phyloP scores from a whole-genome alignment of 2,888 invertebrate species.

The Napeogenes inachia region DNA sequence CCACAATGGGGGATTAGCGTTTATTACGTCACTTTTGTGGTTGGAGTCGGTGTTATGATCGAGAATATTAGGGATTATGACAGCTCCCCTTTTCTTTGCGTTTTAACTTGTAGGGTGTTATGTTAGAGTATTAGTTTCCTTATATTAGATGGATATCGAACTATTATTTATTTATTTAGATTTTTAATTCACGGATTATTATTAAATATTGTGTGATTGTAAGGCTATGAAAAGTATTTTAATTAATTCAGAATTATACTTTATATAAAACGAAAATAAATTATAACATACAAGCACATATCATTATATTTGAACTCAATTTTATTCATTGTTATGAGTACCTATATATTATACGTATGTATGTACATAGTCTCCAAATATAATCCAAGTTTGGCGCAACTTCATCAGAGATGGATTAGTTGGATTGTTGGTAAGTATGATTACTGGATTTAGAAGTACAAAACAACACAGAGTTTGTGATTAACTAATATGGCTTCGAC shows the following conservation, averaged over 20 bases:
- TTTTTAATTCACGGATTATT: too few relatives aligned
- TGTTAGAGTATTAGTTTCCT: slow-evolving; percentile 16
- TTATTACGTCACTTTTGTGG: slow-evolving; percentile 75
- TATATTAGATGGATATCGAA: slow-evolving; percentile 10
- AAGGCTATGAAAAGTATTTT: too few relatives aligned
- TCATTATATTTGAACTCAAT: too few relatives aligned
- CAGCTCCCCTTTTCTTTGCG: slow-evolving; percentile 55
- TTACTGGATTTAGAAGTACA: slow-evolving; percentile 11
- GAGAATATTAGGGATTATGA: slow-evolving; percentile 75
- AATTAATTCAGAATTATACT: too few relatives aligned
- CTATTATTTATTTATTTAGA: background rate
- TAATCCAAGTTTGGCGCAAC: background rate
- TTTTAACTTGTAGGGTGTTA: slow-evolving; percentile 15
- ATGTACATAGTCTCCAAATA: background rate
- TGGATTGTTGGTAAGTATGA: slow-evolving; percentile 14
- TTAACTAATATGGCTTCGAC: background rate
- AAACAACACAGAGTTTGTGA: slow-evolving; percentile 5
- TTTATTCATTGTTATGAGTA: too few relatives aligned
- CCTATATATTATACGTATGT: background rate
- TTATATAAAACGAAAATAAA: too few relatives aligned
- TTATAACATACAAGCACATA: too few relatives aligned
- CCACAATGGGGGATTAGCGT: slow-evolving; percentile 73
- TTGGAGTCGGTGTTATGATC: slow-evolving; percentile 61
- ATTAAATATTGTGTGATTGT: too few relatives aligned
- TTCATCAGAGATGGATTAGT: slow-evolving; percentile 6